Evolutionary conservation across 2,888 invertebrate species (phyloP), one percentile per base, ranked within the genome.

Genomic region (Ypsolopha scabrella): DNA sequence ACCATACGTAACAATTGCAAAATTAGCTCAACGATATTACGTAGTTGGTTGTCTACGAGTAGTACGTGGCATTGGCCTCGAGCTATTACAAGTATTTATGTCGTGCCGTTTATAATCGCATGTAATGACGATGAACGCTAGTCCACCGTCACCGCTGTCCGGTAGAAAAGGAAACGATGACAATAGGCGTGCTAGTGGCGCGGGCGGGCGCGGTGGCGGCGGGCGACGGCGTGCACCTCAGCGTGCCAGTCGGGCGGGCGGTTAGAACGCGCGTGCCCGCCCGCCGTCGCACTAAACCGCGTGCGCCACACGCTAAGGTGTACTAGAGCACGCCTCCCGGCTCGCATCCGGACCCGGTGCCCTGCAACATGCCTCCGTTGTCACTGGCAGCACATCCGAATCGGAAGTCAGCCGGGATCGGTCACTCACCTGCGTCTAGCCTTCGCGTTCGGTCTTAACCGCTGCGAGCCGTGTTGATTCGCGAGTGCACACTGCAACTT

Each of bases 171-270:
- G 34, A 44, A 44, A 8, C 44, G 7, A 14, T 43, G 55, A 56
- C 62, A 59, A 64, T 60, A 59, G 59, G 67, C 67, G 70, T 68
- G 65, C 61, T 39, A 43, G 33, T 41, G 48, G 41, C 47, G 49
- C 38, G 41, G 50, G 52, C 46, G 34, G 43, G 10, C 51, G 52
- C 55, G 53, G 57, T 58, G 9, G 14, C 57, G 57, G 58, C 57
- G 58, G 56, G 59, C 58, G 57, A 56, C 51, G 59, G 58, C 39
- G 39, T 7, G 47, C 36, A 41, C 7, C 2, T 24, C 24, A 24
- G 39, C 39, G 39, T 13, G 43, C 54, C 63, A 66, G 68, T 62
- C 66, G 71, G 73, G 76, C 74, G 71, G 73, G 73, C 65, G 68
- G 67, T 56, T 51, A 64, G 55, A 55, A 54, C 57, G 60, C 59